Conservation (phyloP, 2,797 vertebrate genomes). For the Myotis findleyi region DNA sequence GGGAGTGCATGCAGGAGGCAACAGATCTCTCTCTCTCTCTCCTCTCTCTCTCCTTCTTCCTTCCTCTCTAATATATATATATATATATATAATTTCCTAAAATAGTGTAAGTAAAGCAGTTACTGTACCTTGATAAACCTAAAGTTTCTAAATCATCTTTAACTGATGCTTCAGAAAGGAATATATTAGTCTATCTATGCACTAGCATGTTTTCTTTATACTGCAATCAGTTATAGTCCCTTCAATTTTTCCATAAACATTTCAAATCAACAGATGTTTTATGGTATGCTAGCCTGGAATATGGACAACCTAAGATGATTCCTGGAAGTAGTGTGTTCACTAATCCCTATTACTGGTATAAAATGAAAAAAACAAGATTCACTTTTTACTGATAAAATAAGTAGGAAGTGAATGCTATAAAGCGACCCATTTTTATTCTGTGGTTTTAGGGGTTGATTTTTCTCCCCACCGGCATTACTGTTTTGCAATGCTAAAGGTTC, state of each 20-base stretch:
- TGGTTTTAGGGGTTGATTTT: conserved; percentile 16
- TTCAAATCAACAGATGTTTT: background rate
- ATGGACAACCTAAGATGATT: background rate
- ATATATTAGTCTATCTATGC: background rate
- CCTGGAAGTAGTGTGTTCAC: background rate
- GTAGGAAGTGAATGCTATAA: background rate
- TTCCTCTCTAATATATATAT: no score
- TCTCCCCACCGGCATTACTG: background rate
- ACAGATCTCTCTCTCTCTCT: no score
- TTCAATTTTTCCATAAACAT: background rate
- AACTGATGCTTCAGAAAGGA: background rate
- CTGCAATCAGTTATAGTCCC: background rate
- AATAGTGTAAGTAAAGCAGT: background rate
- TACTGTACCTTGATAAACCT: background rate
- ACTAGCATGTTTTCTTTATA: background rate
- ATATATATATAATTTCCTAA: background rate
- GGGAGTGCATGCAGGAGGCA: no score
- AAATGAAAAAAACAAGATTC: background rate
- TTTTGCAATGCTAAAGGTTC: background rate
- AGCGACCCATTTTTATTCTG: background rate
- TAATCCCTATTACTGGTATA: background rate
- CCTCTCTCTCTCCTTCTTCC: no score
- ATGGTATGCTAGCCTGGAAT: background rate
- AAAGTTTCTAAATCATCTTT: background rate
- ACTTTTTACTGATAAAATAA: background rate